A percentile compares a stretch with the other conserved stretches of the same genome.
phyloP scores from a whole-genome alignment of 2,888 invertebrate genomes.

The Argynnis bischoffii region DNA sequence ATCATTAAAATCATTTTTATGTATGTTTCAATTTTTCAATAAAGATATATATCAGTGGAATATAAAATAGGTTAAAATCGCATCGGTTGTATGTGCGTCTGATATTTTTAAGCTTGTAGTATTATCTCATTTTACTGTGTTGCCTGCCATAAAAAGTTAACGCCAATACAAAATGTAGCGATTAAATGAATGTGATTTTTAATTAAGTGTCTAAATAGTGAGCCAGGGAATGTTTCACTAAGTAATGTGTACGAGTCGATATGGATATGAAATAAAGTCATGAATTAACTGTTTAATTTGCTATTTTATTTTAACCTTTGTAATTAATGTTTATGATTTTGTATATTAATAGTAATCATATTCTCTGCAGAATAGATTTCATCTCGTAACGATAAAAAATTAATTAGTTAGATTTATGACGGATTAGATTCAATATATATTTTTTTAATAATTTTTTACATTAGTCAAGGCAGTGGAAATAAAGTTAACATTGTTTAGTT shows the following conservation, averaged over 20 bases:
- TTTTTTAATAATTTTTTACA: too few species aligned
- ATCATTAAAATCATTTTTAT: neutral
- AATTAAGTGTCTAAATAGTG: constrained; percentile 61
- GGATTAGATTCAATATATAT: too few species aligned
- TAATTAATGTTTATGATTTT: neutral
- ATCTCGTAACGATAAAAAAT: too few species aligned
- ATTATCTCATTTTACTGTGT: constrained; percentile 50
- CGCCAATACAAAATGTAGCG: constrained; percentile 50
- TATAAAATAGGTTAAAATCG: neutral
- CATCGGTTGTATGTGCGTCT: constrained; percentile 17
- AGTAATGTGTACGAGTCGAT: constrained; percentile 69
- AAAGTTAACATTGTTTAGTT: too few species aligned
- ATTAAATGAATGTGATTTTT: constrained; percentile 74
- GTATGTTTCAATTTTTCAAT: neutral
- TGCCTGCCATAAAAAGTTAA: constrained; percentile 65
- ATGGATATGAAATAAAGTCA: constrained; percentile 73
- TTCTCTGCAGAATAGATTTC: too few species aligned
- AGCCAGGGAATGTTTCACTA: constrained; percentile 64
- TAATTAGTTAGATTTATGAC: too few species aligned
- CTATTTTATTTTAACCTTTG: constrained; percentile 46
- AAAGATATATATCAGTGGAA: constrained; percentile 15
- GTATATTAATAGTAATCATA: too few species aligned
- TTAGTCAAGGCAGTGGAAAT: too few species aligned
- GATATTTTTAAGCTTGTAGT: constrained; percentile 34
- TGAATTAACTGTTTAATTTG: constrained; percentile 62